Percentiles rank a stretch among this genome's conserved stretches.
These are phyloP conservation scores for Aphrocallistes beatrix DNA, from an alignment of 37 sponge, comb jelly and placozoan genomes.

Conservation along the genomic window DNA sequence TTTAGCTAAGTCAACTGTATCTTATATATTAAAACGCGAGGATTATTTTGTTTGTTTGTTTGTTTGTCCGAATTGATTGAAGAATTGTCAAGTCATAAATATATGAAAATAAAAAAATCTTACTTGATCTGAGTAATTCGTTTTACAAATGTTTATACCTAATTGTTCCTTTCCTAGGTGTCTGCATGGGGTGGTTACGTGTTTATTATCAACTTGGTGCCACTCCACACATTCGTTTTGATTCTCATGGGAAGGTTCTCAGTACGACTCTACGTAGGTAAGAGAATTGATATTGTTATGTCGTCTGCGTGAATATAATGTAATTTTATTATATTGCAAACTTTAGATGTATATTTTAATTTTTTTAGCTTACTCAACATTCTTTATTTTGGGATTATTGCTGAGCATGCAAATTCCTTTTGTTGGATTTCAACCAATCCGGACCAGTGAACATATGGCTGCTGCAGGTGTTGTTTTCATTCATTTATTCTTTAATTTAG, in stretches of 20 bases:
- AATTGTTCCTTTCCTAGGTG: slow-evolving; percentile 39
- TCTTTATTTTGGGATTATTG: slow-evolving; percentile 90
- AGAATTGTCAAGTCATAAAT: too few relatives aligned
- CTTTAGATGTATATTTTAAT: too few relatives aligned
- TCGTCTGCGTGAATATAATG: background rate
- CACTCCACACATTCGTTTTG: slow-evolving; percentile 83
- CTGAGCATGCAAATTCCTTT: slow-evolving; percentile 98
- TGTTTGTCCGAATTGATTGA: too few relatives aligned
- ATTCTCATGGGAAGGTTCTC: slow-evolving; percentile 97
- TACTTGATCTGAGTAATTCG: too few relatives aligned
- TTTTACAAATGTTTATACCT: background rate
- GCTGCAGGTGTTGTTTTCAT: slow-evolving; percentile 59
- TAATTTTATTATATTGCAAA: too few relatives aligned
- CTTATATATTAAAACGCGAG: too few relatives aligned
- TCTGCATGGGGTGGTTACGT: slow-evolving; percentile 99
- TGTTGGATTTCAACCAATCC: slow-evolving; percentile 94
- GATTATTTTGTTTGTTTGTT: too few relatives aligned
- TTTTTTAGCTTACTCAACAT: slow-evolving; percentile 77
- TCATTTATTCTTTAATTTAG: too few relatives aligned
- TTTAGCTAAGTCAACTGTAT: too few relatives aligned
- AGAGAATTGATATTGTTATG: background rate
- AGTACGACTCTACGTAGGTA: slow-evolving; percentile 41
- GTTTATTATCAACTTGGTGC: slow-evolving; percentile 95
- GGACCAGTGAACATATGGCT: slow-evolving; percentile 99
- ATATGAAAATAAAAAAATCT: too few relatives aligned